Base-by-base conservation (phyloP, 2,113 vertebrate species). In the Chaenogobius annularis region DNA sequence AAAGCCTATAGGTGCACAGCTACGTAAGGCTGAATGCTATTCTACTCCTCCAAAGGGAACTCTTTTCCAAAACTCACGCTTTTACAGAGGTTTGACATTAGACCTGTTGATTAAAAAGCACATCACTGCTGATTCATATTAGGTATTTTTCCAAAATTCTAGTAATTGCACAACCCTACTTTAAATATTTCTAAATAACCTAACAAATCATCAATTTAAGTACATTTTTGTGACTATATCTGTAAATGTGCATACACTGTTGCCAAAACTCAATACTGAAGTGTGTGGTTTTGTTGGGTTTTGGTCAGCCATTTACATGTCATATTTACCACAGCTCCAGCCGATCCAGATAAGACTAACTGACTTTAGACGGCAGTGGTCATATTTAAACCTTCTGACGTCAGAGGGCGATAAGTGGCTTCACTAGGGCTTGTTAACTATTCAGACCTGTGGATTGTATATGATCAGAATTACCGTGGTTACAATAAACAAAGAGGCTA, bases 291-390 rank as follows among this genome's bases (percentile, higher is more conserved):
- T 19, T 50, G 47, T 48, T 1, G 47, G 26, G 26, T 31, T 31
- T 31, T 4, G 26, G 26, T 31, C 4, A 31, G 48, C 56, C 54
- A 79, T 71, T 71, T 68, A 47, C 50, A 37, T 66, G 62, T 74
- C 6, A 65, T 78, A 64, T 64, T 79, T 59, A 72, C 79, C 47
- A 47, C n/a, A 59, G 22, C 65, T 46, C 63, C 63, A 81, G 75
- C 76, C 79, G 78, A 70, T 75, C 26, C 68, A 59, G 48, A 73
- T 58, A 13, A 68, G 0, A 40, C 4, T 40, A 61, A 14, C 54
- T 17, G 48, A 52, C 19, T 72, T 72, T 55, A 26, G 12, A 50
- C 70, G 40, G 44, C 9, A 37, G 5, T 12, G 46, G 40, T 44
- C 12, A 8, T 50, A 10, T 35, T 14, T 56, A 52, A 73, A 43